phyloP scores from a whole-genome alignment of 2,113 vertebrate genomes.

The Nycticebus coucang region DNA sequence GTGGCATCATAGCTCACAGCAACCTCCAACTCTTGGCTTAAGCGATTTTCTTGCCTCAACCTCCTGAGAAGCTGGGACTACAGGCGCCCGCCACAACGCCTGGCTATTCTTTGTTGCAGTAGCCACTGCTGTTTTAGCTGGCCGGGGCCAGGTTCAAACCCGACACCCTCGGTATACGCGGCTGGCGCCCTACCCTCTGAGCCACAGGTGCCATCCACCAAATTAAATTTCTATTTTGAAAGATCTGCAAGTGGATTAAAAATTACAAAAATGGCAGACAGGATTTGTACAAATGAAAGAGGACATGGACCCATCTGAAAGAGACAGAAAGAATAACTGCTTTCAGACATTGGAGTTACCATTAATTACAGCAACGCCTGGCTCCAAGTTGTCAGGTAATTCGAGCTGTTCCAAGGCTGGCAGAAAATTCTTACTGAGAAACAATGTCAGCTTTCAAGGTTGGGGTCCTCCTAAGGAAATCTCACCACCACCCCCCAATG shows the following conservation, averaged over 20 bases:
- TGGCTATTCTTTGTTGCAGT: too few species aligned
- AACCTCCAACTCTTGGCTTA: too few species aligned
- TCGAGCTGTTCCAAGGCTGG: accelerated
- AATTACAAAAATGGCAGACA: background rate
- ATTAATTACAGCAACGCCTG: accelerated
- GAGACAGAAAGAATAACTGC: background rate
- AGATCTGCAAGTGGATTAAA: background rate
- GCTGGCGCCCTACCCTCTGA: too few species aligned
- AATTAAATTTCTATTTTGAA: background rate
- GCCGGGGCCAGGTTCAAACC: too few species aligned
- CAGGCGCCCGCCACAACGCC: too few species aligned
- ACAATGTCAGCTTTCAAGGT: background rate
- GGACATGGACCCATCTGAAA: accelerated
- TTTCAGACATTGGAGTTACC: accelerated
- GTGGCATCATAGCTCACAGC: too few species aligned
- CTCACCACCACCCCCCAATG: accelerated
- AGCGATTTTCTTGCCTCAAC: too few species aligned
- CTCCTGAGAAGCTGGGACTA: too few species aligned
- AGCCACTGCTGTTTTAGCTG: too few species aligned
- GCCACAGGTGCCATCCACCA: background rate
- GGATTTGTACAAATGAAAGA: background rate
- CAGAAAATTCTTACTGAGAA: background rate
- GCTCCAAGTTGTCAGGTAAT: accelerated
- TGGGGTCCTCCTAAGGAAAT: accelerated
- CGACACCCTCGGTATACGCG: too few species aligned